Conservation (phyloP, 1,140 invertebrate genomes). For the Dinoponera quadriceps region DNA sequence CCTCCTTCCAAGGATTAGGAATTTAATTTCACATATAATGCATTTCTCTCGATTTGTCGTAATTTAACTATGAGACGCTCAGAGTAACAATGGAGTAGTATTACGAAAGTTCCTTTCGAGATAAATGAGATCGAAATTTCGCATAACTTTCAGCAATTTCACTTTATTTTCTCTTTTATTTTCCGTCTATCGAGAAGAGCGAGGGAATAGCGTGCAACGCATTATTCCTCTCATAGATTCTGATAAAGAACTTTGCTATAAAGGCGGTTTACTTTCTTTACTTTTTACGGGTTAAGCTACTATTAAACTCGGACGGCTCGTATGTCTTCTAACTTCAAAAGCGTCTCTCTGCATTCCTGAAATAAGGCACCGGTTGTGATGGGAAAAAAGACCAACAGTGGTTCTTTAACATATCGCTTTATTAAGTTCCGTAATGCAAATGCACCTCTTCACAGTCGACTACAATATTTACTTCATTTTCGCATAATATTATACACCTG, state of each 20-base stretch:
- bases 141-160: slow-evolving; percentile 2
- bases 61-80: background rate
- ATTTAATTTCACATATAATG: too few relatives aligned
- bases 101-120: background rate
- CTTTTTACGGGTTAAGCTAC: background rate
- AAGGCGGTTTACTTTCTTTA: background rate
- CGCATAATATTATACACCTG: slow-evolving; percentile 63
- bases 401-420: slow-evolving; percentile 57
- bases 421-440: slow-evolving; percentile 62
- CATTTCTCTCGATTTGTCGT: too few relatives aligned
- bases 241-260: background rate
- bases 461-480: slow-evolving; percentile 61
- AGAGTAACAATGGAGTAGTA: background rate
- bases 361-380: background rate
- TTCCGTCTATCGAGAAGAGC: background rate
- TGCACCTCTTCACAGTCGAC: slow-evolving; percentile 27
- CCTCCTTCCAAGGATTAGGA: too few relatives aligned
- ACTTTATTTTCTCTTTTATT: background rate
- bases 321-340: background rate
- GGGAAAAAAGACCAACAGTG: background rate
- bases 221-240: background rate
- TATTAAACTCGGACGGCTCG: background rate
- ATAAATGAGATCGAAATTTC: slow-evolving; percentile 4
- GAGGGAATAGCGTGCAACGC: background rate
- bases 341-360: too few relatives aligned